phyloP scores from a whole-genome alignment of 2,888 invertebrate species.

The Thereva unica region DNA sequence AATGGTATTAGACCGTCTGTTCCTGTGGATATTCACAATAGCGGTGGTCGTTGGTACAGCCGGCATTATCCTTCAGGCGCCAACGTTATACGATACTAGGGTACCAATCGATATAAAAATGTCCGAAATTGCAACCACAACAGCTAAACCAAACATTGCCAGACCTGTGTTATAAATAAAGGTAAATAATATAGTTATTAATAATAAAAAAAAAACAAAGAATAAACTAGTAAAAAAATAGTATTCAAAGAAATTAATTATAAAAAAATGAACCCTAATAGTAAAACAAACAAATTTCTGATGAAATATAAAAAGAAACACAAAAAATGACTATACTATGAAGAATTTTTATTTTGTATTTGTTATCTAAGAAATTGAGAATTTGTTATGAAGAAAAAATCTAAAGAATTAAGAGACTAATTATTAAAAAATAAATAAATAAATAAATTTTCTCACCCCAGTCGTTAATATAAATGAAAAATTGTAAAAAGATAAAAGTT shows the following conservation, averaged over 20 bases:
- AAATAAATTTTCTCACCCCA: constrained; percentile 19
- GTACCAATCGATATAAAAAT: constrained; percentile 85
- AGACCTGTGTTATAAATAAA: constrained; percentile 56
- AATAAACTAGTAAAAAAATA: constrained; percentile 24
- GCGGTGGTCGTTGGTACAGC: constrained; percentile 93
- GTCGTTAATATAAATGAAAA: constrained; percentile 26
- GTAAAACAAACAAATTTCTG: constrained; percentile 5
- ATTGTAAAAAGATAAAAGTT: constrained; percentile 24
- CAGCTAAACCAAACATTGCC: constrained; percentile 75
- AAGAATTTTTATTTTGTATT: constrained; percentile 21
- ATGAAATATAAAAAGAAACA: constrained; percentile 18
- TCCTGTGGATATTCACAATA: constrained; percentile 95
- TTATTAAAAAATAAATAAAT: neutral
- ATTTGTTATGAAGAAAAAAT: constrained; percentile 25
- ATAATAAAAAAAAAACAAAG: constrained; percentile 26
- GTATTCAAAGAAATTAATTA: constrained; percentile 5
- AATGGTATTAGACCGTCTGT: constrained; percentile 95
- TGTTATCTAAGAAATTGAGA: constrained; percentile 12
- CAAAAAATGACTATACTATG: neutral
- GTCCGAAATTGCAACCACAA: constrained; percentile 87
- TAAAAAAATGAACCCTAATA: too few relatives aligned
- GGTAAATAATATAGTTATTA: neutral
- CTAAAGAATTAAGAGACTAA: constrained; percentile 4
- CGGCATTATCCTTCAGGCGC: constrained; percentile 92
- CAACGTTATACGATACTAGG: constrained; percentile 90